phyloP scores from a whole-genome alignment of 2,113 vertebrate genomes.

The Lepisosteus osseus region DNA sequence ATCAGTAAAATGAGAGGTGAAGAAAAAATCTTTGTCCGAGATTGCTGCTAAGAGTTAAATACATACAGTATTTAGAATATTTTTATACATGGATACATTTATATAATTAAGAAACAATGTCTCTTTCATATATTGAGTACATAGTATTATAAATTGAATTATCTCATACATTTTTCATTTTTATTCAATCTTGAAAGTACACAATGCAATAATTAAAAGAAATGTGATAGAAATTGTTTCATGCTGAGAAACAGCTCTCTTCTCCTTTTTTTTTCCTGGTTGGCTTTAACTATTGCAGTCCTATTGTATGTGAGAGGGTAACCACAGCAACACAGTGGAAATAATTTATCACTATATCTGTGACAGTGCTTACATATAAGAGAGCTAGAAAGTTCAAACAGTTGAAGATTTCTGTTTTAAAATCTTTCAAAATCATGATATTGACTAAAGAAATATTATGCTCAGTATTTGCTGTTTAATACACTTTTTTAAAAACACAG shows the following conservation, averaged over 20 bases:
- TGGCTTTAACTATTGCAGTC: background rate
- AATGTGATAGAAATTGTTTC: background rate
- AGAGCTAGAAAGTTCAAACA: conserved; percentile 1
- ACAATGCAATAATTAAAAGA: no score
- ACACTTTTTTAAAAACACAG: no score
- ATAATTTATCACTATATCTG: conserved; percentile 6
- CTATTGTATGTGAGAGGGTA: background rate
- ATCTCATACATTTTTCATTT: no score
- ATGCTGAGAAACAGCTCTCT: background rate
- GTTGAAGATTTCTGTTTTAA: background rate
- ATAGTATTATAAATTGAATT: no score
- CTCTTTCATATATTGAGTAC: no score
- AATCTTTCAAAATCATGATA: background rate
- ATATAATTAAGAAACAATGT: no score
- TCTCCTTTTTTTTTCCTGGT: background rate
- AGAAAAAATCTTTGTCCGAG: no score
- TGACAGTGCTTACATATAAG: background rate
- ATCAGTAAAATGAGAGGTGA: no score
- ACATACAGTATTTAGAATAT: no score
- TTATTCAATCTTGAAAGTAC: no score
- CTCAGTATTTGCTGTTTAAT: background rate
- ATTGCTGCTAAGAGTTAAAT: no score
- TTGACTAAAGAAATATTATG: background rate
- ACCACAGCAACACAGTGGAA: conserved; percentile 5
- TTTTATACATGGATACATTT: no score